Evolutionary conservation across 2,113 vertebrate genomes (phyloP).

Genomic region (Nymphicus hollandicus): DNA sequence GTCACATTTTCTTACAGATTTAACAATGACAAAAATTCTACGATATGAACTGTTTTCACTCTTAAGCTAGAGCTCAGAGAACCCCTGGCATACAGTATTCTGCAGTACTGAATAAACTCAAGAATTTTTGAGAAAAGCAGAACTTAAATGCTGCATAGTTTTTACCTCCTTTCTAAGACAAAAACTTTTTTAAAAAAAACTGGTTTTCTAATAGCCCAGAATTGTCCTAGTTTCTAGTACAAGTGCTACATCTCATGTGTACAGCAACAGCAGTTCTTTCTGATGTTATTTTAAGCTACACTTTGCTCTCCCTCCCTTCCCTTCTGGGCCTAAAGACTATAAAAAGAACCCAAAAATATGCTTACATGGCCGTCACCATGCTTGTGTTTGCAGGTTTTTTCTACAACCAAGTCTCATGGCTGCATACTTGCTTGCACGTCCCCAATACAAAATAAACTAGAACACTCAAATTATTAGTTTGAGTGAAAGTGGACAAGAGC

Average conservation of each 20-base stretch:
- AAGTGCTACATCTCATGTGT: fast-evolving
- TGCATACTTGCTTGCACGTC: neutral
- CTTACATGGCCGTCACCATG: neutral
- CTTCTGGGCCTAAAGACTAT: neutral
- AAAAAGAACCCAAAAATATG: neutral
- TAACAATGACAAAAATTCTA: neutral
- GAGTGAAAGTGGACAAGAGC: neutral
- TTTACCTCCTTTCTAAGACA: neutral
- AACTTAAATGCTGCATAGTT: neutral
- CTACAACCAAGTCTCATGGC: neutral
- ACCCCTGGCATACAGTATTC: neutral
- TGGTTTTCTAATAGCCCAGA: neutral
- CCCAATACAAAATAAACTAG: neutral
- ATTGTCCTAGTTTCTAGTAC: neutral
- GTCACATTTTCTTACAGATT: neutral
- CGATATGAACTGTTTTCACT: neutral
- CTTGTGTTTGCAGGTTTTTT: neutral
- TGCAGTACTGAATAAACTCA: neutral
- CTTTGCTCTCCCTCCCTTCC: neutral
- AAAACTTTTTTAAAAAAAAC: neutral
- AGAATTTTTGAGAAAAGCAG: neutral
- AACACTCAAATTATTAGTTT: neutral
- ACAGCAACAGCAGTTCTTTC: neutral
- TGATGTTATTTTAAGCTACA: neutral
- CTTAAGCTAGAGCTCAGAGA: neutral